Evolutionary conservation across 2,113 vertebrate genomes (phyloP).

Genomic region (Arenaria interpres): DNA sequence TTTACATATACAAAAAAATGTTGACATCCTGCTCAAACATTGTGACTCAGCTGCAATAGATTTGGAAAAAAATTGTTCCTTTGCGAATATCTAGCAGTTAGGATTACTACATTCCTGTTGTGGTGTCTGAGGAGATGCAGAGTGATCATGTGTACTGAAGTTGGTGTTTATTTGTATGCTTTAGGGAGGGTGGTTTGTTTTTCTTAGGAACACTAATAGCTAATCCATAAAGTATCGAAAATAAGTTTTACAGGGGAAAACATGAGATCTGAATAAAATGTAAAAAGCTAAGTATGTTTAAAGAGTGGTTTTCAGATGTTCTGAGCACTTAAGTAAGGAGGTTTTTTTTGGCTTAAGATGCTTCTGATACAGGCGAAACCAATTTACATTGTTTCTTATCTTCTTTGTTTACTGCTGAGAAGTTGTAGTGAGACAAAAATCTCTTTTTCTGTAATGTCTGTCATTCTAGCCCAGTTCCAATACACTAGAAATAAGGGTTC

Average conservation of each 20-base stretch:
- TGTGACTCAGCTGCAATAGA: not conserved
- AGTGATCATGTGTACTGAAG: not conserved
- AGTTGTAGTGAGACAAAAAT: not conserved
- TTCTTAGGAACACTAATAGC: not conserved
- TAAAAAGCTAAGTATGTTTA: not conserved
- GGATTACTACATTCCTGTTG: not conserved
- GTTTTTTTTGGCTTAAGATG: not conserved
- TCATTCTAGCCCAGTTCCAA: not conserved
- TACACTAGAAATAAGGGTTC: not conserved
- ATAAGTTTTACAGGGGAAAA: not conserved
- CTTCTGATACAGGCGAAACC: not conserved
- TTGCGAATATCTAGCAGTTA: not conserved
- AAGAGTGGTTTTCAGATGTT: not conserved
- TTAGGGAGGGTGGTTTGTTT: not conserved
- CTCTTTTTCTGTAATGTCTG: not conserved
- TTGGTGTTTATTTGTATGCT: fast-evolving
- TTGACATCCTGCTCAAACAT: not conserved
- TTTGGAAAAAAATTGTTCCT: conserved; percentile 24
- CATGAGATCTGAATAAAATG: not conserved
- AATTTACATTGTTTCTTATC: not conserved
- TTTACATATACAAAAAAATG: conserved; percentile 42
- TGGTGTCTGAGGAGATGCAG: not conserved
- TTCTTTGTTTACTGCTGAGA: not conserved
- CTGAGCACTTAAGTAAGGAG: not conserved
- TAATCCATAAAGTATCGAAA: not conserved